Evolutionary conservation across 2,888 invertebrate species (phyloP).

Genomic region (Eustalomyia histrio): DNA sequence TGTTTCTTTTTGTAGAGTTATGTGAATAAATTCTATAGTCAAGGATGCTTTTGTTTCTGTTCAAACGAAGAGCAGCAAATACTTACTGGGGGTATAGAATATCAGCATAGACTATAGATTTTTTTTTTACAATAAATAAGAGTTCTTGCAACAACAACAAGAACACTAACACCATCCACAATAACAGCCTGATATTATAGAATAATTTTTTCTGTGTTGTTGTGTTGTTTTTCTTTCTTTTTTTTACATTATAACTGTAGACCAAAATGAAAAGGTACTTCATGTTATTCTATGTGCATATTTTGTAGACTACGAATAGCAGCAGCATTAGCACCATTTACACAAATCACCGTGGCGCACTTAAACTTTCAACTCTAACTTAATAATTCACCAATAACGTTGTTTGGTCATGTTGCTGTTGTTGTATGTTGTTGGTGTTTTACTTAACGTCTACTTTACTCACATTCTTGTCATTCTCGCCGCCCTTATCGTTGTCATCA

Average conservation of each 20-base stretch:
- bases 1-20: not conserved
- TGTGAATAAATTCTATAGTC: constrained; percentile 52
- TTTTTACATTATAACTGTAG: constrained; percentile 15
- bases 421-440: constrained; percentile 22
- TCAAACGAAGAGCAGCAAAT: constrained; percentile 12
- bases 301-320: constrained; percentile 9
- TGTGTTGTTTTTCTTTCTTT: constrained; percentile 2
- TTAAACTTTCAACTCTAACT: constrained; percentile 65
- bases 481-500: constrained; percentile 13
- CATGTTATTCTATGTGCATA: not conserved
- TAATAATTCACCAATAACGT: constrained; percentile 64
- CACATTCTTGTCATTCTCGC: not conserved
- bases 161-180: not conserved
- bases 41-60: constrained; percentile 52
- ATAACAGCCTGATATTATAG: constrained; percentile 35
- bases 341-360: constrained; percentile 65
- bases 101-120: constrained; percentile 30
- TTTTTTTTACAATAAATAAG: too few relatives aligned
- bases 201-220: not conserved
- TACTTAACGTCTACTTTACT: not conserved
- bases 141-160: constrained; percentile 16
- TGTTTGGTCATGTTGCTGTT: constrained; percentile 21
- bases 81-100: constrained; percentile 25
- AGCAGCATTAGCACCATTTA: constrained; percentile 63
- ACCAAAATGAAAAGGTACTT: not conserved